phyloP scores from a whole-genome alignment of 1,140 invertebrate species.

The Formica selysi region DNA sequence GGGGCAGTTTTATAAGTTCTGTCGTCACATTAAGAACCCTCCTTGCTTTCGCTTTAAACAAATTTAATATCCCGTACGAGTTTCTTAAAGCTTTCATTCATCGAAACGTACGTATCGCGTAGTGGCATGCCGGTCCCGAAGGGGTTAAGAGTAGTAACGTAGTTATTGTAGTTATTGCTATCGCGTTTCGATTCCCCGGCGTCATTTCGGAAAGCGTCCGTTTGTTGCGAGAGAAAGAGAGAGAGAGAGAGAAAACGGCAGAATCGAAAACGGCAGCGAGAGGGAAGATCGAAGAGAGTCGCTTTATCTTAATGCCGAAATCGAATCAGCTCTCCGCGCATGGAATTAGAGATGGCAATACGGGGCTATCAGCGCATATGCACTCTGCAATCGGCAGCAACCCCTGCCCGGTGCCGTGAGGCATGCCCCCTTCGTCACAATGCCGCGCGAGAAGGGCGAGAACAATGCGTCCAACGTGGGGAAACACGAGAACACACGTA shows the following conservation, averaged over 20 bases:
- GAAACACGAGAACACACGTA: constrained; percentile 84
- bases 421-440: constrained; percentile 81
- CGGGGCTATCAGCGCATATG: constrained; percentile 84
- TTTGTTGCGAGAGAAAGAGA: constrained; percentile 17
- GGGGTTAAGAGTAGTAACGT: constrained; percentile 65
- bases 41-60: background rate
- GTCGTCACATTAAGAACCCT: background rate
- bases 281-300: constrained; percentile 49
- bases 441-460: constrained; percentile 81
- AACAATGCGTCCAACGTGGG: constrained; percentile 80
- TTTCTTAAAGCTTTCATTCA: constrained; percentile 19
- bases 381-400: constrained; percentile 80
- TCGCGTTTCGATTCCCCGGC: constrained; percentile 72
- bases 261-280: background rate
- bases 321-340: constrained; percentile 85
- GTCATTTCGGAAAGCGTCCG: constrained; percentile 64
- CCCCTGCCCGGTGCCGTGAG: constrained; percentile 73
- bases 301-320: constrained; percentile 86
- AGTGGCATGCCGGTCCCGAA: constrained; percentile 57
- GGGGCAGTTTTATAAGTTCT: background rate
- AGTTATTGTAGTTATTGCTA: constrained; percentile 69
- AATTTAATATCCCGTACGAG: background rate
- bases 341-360: constrained; percentile 86
- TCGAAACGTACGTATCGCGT: constrained; percentile 46
- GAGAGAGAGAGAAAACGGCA: background rate